A percentile compares a stretch with the other conserved stretches of the same genome.
Conservation (phyloP, 2,888 invertebrate genomes). For the Laspeyria flexula region DNA sequence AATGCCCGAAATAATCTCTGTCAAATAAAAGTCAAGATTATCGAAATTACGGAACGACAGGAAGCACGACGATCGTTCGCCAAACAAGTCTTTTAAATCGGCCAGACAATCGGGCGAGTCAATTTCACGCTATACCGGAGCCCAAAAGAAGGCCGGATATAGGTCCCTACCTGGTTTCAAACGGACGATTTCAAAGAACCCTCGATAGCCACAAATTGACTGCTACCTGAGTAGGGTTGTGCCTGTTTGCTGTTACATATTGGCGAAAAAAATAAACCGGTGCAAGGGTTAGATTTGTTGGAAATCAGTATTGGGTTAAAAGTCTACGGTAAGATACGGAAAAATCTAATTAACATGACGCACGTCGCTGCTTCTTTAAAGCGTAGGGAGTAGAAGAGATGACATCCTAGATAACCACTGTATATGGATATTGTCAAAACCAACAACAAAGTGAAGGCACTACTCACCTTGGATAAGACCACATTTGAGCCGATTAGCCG, state of each 20-base stretch:
- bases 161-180: constrained; percentile 56
- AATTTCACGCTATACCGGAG: constrained; percentile 73
- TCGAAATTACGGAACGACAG: constrained; percentile 32
- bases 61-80: constrained; percentile 19
- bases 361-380: no score
- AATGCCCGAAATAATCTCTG: neutral
- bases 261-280: constrained; percentile 16
- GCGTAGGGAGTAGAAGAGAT: no score
- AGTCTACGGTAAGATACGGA: neutral
- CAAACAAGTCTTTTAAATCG: constrained; percentile 63
- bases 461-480: no score
- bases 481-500: no score
- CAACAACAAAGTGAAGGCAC: no score
- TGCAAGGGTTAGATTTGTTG: constrained; percentile 14
- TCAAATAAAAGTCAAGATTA: constrained; percentile 43
- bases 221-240: constrained; percentile 41
- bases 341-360: neutral
- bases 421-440: no score
- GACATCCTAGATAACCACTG: no score
- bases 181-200: constrained; percentile 50
- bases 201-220: constrained; percentile 59
- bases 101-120: constrained; percentile 72
- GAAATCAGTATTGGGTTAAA: constrained; percentile 10
- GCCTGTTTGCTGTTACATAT: constrained; percentile 35
- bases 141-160: constrained; percentile 60